Percentiles rank a stretch among this genome's conserved stretches.
phyloP scores from a whole-genome alignment of 2,113 vertebrate genomes.

The Oryzias celebensis region DNA sequence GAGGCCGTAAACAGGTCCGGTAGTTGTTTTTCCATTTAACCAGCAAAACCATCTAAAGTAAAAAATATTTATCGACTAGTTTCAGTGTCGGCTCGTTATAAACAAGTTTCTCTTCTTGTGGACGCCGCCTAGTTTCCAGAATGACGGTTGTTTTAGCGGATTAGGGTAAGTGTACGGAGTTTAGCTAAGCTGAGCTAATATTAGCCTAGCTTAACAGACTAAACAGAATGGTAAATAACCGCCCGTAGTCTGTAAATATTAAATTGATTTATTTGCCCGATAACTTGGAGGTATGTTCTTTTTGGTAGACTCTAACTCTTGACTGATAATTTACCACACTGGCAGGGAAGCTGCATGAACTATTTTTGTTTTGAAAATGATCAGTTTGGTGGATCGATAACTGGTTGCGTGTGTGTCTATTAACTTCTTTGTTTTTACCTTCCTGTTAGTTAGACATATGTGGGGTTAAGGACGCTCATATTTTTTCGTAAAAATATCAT shows the following conservation, averaged over 20 bases:
- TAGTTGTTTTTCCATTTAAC: background rate
- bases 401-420: background rate
- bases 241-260: no score
- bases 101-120: background rate
- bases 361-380: background rate
- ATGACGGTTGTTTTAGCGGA: conserved; percentile 7
- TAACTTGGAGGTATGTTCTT: background rate
- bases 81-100: background rate
- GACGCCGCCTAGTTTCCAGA: background rate
- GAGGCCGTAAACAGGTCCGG: background rate
- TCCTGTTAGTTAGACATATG: background rate
- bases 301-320: background rate
- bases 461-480: no score
- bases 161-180: conserved; percentile 25
- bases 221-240: background rate
- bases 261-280: no score
- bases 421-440: background rate
- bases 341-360: no score
- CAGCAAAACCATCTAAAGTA: no score
- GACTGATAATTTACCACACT: no score
- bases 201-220: background rate
- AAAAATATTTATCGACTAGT: background rate
- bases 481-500: no score
- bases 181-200: conserved; percentile 13
- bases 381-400: background rate